Conservation (phyloP, 1,140 invertebrate species). For the Steinernema khuongi region DNA sequence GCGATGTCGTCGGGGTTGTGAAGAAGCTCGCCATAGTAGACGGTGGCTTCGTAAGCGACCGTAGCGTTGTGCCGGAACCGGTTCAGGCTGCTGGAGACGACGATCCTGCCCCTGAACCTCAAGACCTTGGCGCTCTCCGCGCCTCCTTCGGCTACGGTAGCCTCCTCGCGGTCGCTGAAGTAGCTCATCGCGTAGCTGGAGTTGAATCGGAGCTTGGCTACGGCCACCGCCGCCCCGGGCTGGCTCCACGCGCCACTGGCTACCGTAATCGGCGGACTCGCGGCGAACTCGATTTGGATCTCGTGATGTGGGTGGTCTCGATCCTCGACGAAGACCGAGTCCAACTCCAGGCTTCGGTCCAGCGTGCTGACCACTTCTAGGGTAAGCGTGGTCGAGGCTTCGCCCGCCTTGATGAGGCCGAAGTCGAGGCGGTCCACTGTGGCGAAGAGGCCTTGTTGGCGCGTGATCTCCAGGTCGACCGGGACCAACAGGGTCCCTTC, state of each 20-base stretch:
- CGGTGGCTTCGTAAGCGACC: slow-evolving; percentile 27
- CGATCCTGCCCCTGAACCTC: slow-evolving; percentile 27
- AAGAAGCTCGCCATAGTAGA: slow-evolving; percentile 57
- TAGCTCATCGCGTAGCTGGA: slow-evolving; percentile 13
- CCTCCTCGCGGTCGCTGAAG: slow-evolving; percentile 24
- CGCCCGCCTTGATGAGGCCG: slow-evolving; percentile 65
- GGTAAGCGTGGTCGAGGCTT: neutral
- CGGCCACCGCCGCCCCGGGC: slow-evolving; percentile 23
- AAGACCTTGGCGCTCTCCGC: neutral
- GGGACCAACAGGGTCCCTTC: slow-evolving; percentile 67
- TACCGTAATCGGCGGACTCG: slow-evolving; percentile 34
- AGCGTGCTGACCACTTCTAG: slow-evolving; percentile 22
- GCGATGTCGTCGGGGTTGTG: slow-evolving; percentile 60
- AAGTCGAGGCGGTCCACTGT: slow-evolving; percentile 75
- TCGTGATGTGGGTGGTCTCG: slow-evolving; percentile 23
- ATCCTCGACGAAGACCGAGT: slow-evolving; percentile 34
- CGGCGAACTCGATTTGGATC: slow-evolving; percentile 36
- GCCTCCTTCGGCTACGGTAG: slow-evolving; percentile 9
- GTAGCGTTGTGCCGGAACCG: slow-evolving; percentile 30
- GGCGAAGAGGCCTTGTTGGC: slow-evolving; percentile 70
- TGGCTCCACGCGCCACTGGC: slow-evolving; percentile 10
- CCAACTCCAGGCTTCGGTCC: slow-evolving; percentile 25
- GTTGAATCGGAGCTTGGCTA: slow-evolving; percentile 32
- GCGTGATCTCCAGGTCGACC: slow-evolving; percentile 77
- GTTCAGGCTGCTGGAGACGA: slow-evolving; percentile 29